phyloP scores from a whole-genome alignment of 2,888 invertebrate genomes.

The Sepioteuthis lessoniana region DNA sequence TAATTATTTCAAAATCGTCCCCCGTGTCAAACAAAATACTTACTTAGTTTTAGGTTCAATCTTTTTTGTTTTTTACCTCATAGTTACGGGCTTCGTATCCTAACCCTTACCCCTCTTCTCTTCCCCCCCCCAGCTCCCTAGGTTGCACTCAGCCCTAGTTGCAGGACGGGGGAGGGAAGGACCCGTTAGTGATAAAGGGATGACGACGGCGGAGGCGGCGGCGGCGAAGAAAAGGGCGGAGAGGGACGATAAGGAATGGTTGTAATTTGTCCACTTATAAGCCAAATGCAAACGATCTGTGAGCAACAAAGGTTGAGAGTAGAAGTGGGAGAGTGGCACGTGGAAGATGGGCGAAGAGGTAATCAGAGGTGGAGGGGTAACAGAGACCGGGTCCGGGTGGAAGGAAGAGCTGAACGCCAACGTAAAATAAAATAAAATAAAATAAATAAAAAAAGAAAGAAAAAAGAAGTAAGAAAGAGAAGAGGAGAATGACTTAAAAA shows the following conservation, averaged over 20 bases:
- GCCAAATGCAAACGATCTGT: not conserved
- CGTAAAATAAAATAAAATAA: too few species aligned
- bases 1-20: too few species aligned
- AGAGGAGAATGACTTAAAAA: too few species aligned
- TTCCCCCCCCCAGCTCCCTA: not conserved
- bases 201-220: not conserved
- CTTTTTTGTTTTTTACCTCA: too few species aligned
- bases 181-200: not conserved
- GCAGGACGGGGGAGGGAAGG: not conserved
- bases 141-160: not conserved
- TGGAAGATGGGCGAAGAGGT: not conserved
- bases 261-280: constrained; percentile 23
- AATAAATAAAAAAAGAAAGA: too few species aligned
- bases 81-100: not conserved
- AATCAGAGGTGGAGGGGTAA: not conserved
- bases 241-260: not conserved
- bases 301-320: constrained; percentile 33
- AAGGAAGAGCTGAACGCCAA: not conserved
- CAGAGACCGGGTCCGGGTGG: not conserved
- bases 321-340: not conserved
- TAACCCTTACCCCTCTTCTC: not conserved
- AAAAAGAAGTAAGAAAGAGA: too few species aligned
- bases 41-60: too few species aligned
- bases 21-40: too few species aligned
- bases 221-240: not conserved